phyloP scores from a whole-genome alignment of 2,888 invertebrate genomes.

The Microctonus hyperodae region DNA sequence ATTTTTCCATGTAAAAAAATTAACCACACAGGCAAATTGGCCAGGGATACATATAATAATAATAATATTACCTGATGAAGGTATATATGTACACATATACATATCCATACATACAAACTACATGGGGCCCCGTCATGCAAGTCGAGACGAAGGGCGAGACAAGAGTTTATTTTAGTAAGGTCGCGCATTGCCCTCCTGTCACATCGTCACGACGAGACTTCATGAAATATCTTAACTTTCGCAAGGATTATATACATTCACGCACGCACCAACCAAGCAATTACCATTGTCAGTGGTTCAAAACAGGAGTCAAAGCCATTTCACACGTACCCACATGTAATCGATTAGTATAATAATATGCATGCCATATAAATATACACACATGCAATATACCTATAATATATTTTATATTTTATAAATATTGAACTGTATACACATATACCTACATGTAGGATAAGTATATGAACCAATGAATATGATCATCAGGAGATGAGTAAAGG shows the following conservation, averaged over 20 bases:
- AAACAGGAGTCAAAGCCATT: background rate
- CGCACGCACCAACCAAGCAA: constrained; percentile 7
- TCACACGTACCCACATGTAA: background rate
- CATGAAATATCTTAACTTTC: constrained; percentile 27
- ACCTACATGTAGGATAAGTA: too few species aligned
- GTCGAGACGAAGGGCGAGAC: constrained; percentile 25
- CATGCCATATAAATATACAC: background rate
- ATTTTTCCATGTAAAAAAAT: background rate
- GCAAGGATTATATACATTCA: constrained; percentile 1
- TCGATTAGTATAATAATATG: background rate
- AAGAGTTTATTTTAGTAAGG: constrained; percentile 51
- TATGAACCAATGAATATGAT: background rate
- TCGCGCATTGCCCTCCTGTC: constrained; percentile 46
- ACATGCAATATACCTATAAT: background rate
- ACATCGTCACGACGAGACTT: constrained; percentile 37
- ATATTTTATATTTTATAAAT: background rate
- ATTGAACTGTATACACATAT: too few species aligned
- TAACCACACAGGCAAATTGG: background rate
- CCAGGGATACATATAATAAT: too few species aligned
- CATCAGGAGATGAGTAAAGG: background rate
- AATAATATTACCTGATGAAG: too few species aligned
- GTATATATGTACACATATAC: too few species aligned
- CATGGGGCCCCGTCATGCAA: constrained; percentile 14
- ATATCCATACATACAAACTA: too few species aligned
- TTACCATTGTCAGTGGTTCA: background rate